Conservation (phyloP, 2,797 vertebrate species). For the Austrolebias charrua region DNA sequence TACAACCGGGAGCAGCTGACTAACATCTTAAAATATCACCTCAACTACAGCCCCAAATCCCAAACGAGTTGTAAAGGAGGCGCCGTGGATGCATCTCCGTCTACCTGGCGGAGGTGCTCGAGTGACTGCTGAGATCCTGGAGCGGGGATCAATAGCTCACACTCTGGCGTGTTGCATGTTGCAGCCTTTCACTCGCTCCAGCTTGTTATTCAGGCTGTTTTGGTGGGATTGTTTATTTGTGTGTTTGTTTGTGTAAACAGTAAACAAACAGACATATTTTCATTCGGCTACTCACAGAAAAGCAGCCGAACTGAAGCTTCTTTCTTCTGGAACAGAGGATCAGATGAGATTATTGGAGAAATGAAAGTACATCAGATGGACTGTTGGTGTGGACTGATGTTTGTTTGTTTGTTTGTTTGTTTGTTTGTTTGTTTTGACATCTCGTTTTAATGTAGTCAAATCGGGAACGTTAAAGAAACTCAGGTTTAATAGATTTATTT, state of each 20-base stretch:
- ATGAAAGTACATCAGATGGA: not conserved
- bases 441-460: not conserved
- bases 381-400: not conserved
- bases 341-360: not conserved
- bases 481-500: not conserved
- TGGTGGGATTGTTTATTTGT: slow-evolving; percentile 5
- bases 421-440: no score
- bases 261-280: not conserved
- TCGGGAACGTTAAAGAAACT: not conserved
- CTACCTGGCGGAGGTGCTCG: no score
- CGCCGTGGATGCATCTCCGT: no score
- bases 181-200: slow-evolving; percentile 24
- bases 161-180: slow-evolving; percentile 5
- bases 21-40: no score
- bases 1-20: no score
- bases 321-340: not conserved
- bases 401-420: no score
- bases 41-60: no score
- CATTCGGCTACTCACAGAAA: not conserved
- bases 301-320: slow-evolving; percentile 1
- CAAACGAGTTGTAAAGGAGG: no score
- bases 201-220: slow-evolving; percentile 15
- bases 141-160: slow-evolving; percentile 9
- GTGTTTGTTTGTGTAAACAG: not conserved
- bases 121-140: no score